Evolutionary conservation across 2,113 vertebrate genomes (phyloP), one percentile per base, ranked within the genome.

Genomic region (Pluvialis apricaria): DNA sequence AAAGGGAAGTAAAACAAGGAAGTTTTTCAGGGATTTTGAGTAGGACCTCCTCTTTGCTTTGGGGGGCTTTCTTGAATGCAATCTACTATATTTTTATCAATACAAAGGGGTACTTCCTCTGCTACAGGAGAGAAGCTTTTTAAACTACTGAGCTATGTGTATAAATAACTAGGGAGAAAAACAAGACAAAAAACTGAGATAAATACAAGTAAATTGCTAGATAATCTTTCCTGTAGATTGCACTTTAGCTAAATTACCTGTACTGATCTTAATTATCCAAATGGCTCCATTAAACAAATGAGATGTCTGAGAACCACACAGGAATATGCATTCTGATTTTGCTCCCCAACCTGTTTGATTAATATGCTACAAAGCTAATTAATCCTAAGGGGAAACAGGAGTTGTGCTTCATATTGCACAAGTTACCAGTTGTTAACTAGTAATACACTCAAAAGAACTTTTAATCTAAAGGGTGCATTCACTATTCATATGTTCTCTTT

Each of bases 211-310:
- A 89, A 95, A 94, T 90, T 96, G 55, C 22, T 51, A 83, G 87
- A 77, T 90, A 78, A 94, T 92, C 47, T 94, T 88, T 92, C 28
- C 62, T 62, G 66, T 69, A 94, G 64, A 86, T 51, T 94, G 76
- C 38, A 88, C 55, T 97, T 94, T 14, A 92, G 51, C 47, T 92
- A 88, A 95, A 95, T 92, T 91, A 86, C 47, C 54, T 82, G 24
- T 58, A 85, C 80, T 95, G n/a, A 89, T 90, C 80, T 96, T 94
- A 96, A 97, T 90, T 95, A 96, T 71, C 72, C 71, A 95, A 96
- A 97, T 90, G 51, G 42, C 83, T 86, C 40, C 38, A 91, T 96
- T 96, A 88, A 96, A 97, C 22, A 94, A 94, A 95, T 96, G 78
- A 93, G 52, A 55, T 94, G 90, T 73, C 69, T 93, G 71, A 91